Base-by-base conservation (phyloP, 2,113 vertebrate species). In the Rhea americana region DNA sequence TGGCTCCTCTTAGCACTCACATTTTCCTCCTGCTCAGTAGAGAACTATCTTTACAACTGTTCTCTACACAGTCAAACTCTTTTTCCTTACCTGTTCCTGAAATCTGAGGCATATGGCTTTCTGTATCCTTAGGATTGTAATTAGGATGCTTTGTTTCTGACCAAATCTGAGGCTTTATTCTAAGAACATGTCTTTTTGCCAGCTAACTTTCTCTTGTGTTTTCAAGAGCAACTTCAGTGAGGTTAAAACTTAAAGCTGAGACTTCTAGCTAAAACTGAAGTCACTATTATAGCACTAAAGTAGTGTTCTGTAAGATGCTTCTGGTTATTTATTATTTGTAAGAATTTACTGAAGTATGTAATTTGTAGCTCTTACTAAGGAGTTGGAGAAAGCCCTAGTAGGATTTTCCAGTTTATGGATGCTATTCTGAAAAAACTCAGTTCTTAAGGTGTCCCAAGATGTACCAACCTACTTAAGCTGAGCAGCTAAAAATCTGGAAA, bases 101-200 rank as follows among this genome's bases (percentile, higher is more conserved):
- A 70, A 91, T 95, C 92, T 93, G 77, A 39, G 35, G 35, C 51
- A 14, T 83, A 47, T 75, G 85, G 73, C 32, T 95, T 94, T 89
- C 86, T 94, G 80, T 86, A 61, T 78, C 43, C 32, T 84, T 56
- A 35, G 35, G 35, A 35, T 43, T 75, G 74, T 86, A 88, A 90
- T 94, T 61, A 82, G 89, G 81, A 90, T 93, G 83, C 58, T 91
- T 91, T 95, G 74, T 56, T 94, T 91, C 70, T 93, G 56, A 67
- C 85, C 2, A 0, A 51, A 88, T 93, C 80, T 75, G 85, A 75
- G 51, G 73, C 65, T 93, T 45, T 77, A 2, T 53, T 88, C 0
- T 9, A 61, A 85, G 75, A 19, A 66, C 56, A 17, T 26, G 13
- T 66, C 35, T 91, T 73, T 85, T 39, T 84, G 86, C 86, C 86